Evolutionary conservation across 1,140 invertebrate species (phyloP), one percentile per base, ranked within the genome.

Genomic region (Pantala flavescens): DNA sequence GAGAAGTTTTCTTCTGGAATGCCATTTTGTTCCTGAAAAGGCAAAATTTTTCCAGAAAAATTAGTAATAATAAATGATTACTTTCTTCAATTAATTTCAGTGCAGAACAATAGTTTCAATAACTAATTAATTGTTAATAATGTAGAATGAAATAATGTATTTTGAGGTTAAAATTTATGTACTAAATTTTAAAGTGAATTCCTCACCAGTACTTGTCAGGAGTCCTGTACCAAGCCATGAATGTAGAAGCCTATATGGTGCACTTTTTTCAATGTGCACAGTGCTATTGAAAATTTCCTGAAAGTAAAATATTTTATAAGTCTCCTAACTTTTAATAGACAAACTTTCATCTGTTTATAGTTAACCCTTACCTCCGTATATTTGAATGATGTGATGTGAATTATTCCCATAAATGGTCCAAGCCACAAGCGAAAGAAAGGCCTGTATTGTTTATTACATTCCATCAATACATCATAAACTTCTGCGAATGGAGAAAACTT

Each of bases 21-120:
- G 88, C 94, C 95, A 98, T 83, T 93, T 93, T 16, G 83, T 81
- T 55, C 92, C 93, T 89, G 2, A 36, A 36, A 36, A 36, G 28
- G 9, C 2, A 9, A 5, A 36, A 36, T 36, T 36, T 36, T 9
- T 5, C 28, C 9, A 5, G 28, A 36, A 36, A 36, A 36, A 36
- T 36, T 36, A 36, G 28, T 2, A 5, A 36, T 9, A 36, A 36
- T 36, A 36, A 9, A 2, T 36, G 9, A 36, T 9, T 36, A 36
- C 9, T 36, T 36, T 9, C 28, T 36, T 36, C 2, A 5, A n/a
- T n/a, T n/a, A n/a, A 36, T 36, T 36, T 36, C 28, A 2, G 3
- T 36, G 9, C 2, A 36, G 28, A 5, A 5, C 3, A 36, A 36
- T 2, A 36, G 28, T 36, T 36, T 36, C 28, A 9, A 5, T 36